phyloP scores from a whole-genome alignment of 2,113 vertebrate species.

The Chionis minor region DNA sequence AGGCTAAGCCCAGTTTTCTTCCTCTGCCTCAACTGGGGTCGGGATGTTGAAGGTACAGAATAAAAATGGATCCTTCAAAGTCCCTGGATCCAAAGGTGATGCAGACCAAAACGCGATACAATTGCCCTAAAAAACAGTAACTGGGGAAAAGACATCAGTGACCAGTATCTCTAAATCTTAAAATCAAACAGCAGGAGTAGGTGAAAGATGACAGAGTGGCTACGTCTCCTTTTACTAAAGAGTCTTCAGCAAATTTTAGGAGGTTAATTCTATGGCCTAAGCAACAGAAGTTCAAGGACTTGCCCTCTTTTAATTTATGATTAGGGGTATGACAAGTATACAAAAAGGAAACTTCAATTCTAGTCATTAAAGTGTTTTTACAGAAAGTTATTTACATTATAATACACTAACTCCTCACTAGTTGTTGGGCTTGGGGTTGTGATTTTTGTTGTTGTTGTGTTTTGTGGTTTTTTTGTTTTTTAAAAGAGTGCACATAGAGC shows the following conservation, averaged over 20 bases:
- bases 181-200: not conserved
- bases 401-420: not conserved
- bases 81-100: not conserved
- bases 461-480: not conserved
- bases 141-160: not conserved
- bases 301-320: not conserved
- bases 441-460: too few species aligned
- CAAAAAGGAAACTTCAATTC: not conserved
- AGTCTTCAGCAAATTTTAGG: not conserved
- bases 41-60: not conserved
- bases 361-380: not conserved
- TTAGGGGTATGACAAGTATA: not conserved
- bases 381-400: not conserved
- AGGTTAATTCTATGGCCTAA: not conserved
- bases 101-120: not conserved
- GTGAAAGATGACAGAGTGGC: not conserved
- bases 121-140: not conserved
- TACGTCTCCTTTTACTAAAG: not conserved
- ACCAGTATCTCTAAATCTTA: not conserved
- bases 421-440: not conserved
- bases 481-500: not conserved
- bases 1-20: not conserved
- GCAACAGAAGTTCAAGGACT: not conserved
- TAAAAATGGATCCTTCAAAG: not conserved
- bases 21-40: not conserved